These are phyloP conservation scores for Volucella zonaria DNA, from an alignment of 2,888 invertebrate genomes.

Conservation along the genomic window DNA sequence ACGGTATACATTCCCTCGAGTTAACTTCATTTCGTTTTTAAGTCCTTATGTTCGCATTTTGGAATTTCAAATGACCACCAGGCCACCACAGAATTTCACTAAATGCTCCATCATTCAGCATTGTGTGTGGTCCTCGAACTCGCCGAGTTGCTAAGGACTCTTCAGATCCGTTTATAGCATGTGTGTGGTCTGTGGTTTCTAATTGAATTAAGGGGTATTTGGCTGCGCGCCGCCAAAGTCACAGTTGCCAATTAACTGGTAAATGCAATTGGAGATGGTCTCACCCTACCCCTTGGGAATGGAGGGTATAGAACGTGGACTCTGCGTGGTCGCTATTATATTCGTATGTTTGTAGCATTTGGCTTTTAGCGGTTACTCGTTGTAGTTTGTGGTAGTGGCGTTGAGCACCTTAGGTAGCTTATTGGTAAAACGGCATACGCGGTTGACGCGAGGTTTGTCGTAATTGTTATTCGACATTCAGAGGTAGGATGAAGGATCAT, in stretches of 20 bases:
- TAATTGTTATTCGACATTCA: constrained; percentile 13
- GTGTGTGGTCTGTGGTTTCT: constrained; percentile 72
- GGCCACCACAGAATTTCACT: constrained; percentile 37
- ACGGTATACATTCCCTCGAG: constrained; percentile 8
- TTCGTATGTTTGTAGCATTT: constrained; percentile 8
- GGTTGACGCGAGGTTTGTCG: constrained; percentile 11
- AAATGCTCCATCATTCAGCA: constrained; percentile 45
- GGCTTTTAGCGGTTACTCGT: constrained; percentile 18
- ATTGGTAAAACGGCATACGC: constrained; percentile 23
- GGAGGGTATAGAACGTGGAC: constrained; percentile 19
- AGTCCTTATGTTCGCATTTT: constrained; percentile 47
- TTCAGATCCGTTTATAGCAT: constrained; percentile 53
- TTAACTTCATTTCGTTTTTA: background rate
- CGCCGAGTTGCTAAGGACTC: constrained; percentile 58
- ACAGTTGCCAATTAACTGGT: constrained; percentile 71
- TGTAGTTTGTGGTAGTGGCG: constrained; percentile 8
- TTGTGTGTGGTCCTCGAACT: constrained; percentile 45
- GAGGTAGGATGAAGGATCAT: background rate
- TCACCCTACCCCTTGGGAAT: constrained; percentile 16
- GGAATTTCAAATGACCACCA: constrained; percentile 65
- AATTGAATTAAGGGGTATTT: constrained; percentile 73
- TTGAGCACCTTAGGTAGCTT: constrained; percentile 37
- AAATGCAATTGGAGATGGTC: constrained; percentile 63
- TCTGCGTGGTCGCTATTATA: constrained; percentile 27
- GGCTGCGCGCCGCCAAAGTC: constrained; percentile 65